Base-by-base conservation (phyloP, 1,140 invertebrate genomes). In the Drosophila ficusphila region DNA sequence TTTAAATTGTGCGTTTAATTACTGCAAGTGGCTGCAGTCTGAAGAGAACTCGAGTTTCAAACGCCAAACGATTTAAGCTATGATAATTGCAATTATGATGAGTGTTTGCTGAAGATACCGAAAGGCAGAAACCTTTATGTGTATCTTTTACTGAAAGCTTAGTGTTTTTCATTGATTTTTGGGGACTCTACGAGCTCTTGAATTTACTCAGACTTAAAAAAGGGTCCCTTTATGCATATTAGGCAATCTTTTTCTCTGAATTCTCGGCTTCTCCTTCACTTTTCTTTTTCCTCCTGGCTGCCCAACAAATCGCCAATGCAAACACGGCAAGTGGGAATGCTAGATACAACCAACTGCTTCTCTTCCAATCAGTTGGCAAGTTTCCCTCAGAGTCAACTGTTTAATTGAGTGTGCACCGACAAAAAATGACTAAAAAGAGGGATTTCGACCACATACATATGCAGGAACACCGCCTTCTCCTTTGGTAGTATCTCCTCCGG, bases 401-500 rank as follows among this genome's bases (percentile, higher is more conserved):
- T 73, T 76, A 85, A 86, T 86, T 85, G 78, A 68, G 58, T 61
- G 69, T 39, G 47, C 68, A 57, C 42, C 23, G 41, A 34, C 31
- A 36, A 53, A 49, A 44, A 51, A 12, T 23, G 36, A 48, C 23
- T n/a, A 12, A 38, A 23, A 57, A 33, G 34, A 33, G 7, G 14
- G 21, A n/a, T 18, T 44, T 18, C 25, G 23, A 16, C n/a, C 19
- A 94, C 95, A 95, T 93, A 97, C 97, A 89, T 94, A 98, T 70
- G 97, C 97, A 2, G 97, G 95, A 6, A 94, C 93, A 85, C 97
- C 97, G 52, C 97, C 97, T 83, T 96, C 96, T 42, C 97, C 98
- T 41, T 94, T 94, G 9, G 95, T 95, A 2, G 96, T 97, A 91
- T 97, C 97, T 65, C 97, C 97, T 39, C 96, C 96, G 46, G 97